Evolutionary conservation across 1,140 invertebrate species (phyloP), one percentile per base, ranked within the genome.

Genomic region (Trichonephila inaurata): DNA sequence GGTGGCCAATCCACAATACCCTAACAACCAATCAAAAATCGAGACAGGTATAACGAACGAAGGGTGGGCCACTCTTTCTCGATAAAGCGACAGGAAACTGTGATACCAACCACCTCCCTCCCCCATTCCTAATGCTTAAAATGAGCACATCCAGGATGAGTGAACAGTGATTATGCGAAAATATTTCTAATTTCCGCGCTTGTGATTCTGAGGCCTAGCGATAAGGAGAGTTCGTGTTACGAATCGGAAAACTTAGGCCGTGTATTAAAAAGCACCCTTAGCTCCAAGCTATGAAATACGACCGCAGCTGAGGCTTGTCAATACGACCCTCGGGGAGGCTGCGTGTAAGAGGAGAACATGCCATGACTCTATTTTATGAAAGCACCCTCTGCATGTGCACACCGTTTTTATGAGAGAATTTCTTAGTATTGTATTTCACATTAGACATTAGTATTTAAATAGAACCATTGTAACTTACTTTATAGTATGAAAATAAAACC

Each of bases 11-110:
- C 81, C 90, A 28, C 40, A 62, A 33, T 58, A 85, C 58, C 40
- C 10, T 14, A 66, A 28, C 60, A 66, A 85, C 90, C 90, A 92
- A 92, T 92, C 90, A 92, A 92, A 92, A 92, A 92, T 92, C 90
- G 62, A 92, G 90, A 92, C 90, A 85, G 77, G 90, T 90, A 72
- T 69, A 89, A 69, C 61, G 86, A 69, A 51, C 33, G 8, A 90
- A 72, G 69, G 89, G 89, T 90, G 89, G 89, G 90, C n/a, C 90
- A 92, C 77, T 21, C 33, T 92, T 85, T 92, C 2, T 85, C n/a
- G 81, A 85, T 92, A 82, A 85, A 81, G 33, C 40, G 21, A 66
- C 77, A 92, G 90, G 90, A 92, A 92, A 85, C 61, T 61, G 40
- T 24, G 64, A 40, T 44, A 62, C 51, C 33, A 12, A 16, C 7